Conservation (phyloP, 2,797 vertebrate species). For the Etheostoma perlongum region DNA sequence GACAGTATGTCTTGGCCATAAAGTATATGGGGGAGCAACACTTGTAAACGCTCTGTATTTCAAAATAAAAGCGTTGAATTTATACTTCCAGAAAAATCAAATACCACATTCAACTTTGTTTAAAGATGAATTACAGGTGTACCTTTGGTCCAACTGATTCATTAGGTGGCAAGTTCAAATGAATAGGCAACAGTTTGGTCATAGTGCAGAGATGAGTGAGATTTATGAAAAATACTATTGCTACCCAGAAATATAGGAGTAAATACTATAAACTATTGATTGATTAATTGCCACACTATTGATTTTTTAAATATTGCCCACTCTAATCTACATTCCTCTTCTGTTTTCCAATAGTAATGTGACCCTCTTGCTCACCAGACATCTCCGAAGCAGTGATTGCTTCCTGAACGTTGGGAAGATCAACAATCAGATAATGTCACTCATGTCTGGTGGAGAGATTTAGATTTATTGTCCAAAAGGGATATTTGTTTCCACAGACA, state of each 20-base stretch:
- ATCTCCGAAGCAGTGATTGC: neutral
- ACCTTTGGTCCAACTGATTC: neutral
- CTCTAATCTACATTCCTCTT: neutral
- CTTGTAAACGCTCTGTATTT: neutral
- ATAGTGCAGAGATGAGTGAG: neutral
- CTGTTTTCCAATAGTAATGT: neutral
- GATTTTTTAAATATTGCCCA: neutral
- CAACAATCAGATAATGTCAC: too few relatives aligned
- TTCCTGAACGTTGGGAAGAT: neutral
- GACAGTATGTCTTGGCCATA: neutral
- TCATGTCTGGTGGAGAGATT: too few relatives aligned
- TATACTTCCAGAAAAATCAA: neutral
- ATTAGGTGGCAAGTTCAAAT: neutral
- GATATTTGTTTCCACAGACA: too few relatives aligned
- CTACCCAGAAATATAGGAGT: neutral
- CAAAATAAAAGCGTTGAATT: neutral
- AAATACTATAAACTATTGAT: neutral
- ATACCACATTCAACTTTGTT: neutral
- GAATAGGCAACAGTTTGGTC: neutral
- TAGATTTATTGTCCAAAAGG: too few relatives aligned
- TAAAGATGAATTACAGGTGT: constrained; percentile 3
- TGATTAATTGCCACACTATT: neutral
- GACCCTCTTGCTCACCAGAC: neutral
- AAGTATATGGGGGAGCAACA: neutral
- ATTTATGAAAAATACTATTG: neutral